Evolutionary conservation across 2,888 invertebrate species (phyloP).

Genomic region (Keiferia lycopersicella): DNA sequence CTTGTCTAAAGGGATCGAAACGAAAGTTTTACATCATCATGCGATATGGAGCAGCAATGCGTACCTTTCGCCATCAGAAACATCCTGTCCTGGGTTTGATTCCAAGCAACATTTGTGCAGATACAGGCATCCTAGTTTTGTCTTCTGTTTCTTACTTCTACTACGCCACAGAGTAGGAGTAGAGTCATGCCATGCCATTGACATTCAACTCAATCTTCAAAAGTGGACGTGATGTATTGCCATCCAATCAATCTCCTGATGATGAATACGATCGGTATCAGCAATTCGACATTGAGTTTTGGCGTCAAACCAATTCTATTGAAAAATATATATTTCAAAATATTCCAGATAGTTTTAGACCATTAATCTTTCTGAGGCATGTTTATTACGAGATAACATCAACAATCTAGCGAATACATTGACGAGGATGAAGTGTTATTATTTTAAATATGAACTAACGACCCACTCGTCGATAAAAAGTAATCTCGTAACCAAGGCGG

Average conservation of each 20-base stretch:
- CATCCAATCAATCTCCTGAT: neutral
- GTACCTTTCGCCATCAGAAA: no score
- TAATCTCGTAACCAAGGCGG: no score
- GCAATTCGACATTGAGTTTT: neutral
- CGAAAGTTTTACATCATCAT: no score
- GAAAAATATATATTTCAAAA: neutral
- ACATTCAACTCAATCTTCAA: neutral
- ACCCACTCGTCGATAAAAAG: no score
- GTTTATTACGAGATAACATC: neutral
- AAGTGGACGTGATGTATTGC: constrained; percentile 6
- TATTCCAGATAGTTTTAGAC: constrained; percentile 5
- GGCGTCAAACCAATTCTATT: neutral
- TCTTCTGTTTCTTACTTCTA: no score
- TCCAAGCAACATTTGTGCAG: no score
- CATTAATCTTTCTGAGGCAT: neutral
- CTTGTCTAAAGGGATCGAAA: no score
- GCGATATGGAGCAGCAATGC: no score
- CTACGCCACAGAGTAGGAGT: neutral
- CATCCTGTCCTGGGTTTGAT: no score
- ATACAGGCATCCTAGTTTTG: no score
- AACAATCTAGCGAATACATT: neutral
- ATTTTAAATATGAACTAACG: neutral
- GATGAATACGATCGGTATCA: neutral
- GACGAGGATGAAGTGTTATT: neutral
- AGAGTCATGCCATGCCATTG: no score